These are phyloP conservation scores for Drosophila kanapiae DNA, from an alignment of 1,140 invertebrate genomes.

Conservation along the genomic window DNA sequence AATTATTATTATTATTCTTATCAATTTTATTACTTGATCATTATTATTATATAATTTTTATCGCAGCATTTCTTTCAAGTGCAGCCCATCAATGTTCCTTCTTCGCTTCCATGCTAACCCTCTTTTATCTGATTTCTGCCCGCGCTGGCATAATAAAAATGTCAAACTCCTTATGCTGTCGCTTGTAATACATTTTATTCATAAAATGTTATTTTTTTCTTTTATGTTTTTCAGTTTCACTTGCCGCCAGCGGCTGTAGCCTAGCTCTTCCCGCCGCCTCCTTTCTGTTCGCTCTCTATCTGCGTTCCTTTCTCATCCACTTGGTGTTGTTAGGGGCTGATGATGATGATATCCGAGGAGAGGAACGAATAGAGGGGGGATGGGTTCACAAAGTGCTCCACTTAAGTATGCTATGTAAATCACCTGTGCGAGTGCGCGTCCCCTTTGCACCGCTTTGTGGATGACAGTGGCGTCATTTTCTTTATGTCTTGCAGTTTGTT, in stretches of 20 bases:
- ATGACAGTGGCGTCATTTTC: slow-evolving; percentile 74
- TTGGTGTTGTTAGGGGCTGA: slow-evolving; percentile 58
- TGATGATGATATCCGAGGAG: slow-evolving; percentile 65
- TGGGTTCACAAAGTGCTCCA: slow-evolving; percentile 76
- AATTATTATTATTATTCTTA: no score
- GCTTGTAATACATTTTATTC: slow-evolving; percentile 83
- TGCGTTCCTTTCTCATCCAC: slow-evolving; percentile 32
- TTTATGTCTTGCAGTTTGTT: slow-evolving; percentile 76
- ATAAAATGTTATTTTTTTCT: slow-evolving; percentile 70
- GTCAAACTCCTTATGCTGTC: slow-evolving; percentile 79
- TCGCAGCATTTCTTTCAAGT: not conserved
- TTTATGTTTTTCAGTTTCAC: slow-evolving; percentile 14
- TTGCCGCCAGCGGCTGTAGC: slow-evolving; percentile 5
- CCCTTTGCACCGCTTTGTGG: not conserved
- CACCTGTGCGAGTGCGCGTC: slow-evolving; percentile 63
- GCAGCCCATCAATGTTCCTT: slow-evolving; percentile 29
- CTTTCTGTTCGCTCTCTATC: slow-evolving; percentile 33
- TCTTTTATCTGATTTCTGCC: slow-evolving; percentile 41
- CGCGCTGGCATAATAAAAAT: slow-evolving; percentile 75
- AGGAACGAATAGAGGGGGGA: not conserved
- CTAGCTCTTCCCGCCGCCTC: slow-evolving; percentile 13
- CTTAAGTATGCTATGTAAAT: slow-evolving; percentile 84
- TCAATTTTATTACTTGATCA: no score
- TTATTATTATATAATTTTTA: not conserved
- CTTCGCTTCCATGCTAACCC: slow-evolving; percentile 1